These are phyloP conservation scores for Latrodectus elegans DNA, from an alignment of 2,888 invertebrate genomes.

Conservation along the genomic window DNA sequence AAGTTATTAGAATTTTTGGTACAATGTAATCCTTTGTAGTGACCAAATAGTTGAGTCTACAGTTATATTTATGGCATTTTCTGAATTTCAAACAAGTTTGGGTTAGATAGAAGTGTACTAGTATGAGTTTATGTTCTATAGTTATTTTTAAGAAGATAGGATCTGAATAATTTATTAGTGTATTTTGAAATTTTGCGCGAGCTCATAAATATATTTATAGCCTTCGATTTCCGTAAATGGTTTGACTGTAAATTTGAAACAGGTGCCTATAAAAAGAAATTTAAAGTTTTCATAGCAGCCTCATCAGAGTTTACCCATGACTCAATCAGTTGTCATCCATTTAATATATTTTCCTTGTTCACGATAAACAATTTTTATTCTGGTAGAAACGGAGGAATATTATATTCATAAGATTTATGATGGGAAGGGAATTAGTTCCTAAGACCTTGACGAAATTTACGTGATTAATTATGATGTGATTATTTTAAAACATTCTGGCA, in stretches of 20 bases:
- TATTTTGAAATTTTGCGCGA: conserved; percentile 51
- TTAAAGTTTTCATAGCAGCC: conserved; percentile 30
- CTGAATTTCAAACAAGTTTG: conserved; percentile 43
- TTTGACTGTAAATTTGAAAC: conserved; percentile 45
- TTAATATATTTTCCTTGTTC: conserved; percentile 13
- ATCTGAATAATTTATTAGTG: conserved; percentile 35
- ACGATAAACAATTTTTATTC: conserved; percentile 16
- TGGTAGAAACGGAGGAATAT: conserved; percentile 4
- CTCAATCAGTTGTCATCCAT: conserved; percentile 27
- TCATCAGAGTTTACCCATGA: not conserved
- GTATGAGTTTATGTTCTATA: conserved; percentile 27
- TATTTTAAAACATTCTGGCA: too few relatives aligned
- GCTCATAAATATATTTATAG: conserved; percentile 60
- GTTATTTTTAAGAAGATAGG: conserved; percentile 39
- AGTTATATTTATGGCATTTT: conserved; percentile 38
- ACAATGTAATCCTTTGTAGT: conserved; percentile 18
- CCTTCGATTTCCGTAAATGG: conserved; percentile 52
- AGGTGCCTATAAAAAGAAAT: conserved; percentile 43
- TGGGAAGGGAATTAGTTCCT: not conserved
- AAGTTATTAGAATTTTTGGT: conserved; percentile 16
- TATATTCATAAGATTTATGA: conserved; percentile 4
- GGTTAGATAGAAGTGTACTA: conserved; percentile 1
- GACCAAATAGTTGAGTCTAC: conserved; percentile 29
- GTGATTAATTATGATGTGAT: too few relatives aligned
- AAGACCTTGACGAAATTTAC: too few relatives aligned